Conservation (phyloP, 2,113 vertebrate genomes). For the Tachuris rubrigastra region DNA sequence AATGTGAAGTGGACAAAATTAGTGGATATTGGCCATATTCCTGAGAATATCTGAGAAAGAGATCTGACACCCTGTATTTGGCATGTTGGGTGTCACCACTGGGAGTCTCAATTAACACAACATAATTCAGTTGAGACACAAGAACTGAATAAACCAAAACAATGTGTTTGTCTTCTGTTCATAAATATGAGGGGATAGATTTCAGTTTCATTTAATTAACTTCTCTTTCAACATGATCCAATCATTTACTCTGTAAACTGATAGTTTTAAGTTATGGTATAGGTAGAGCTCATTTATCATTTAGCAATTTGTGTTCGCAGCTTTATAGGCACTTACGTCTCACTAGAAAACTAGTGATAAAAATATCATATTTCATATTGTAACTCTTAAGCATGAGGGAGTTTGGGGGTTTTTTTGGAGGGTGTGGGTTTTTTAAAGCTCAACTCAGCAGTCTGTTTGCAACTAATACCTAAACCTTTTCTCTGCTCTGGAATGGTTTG, state of each 20-base stretch:
- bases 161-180: not conserved
- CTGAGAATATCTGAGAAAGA: not conserved
- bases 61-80: too few species aligned
- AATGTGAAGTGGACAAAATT: not conserved
- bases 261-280: not conserved
- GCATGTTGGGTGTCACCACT: not conserved
- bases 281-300: not conserved
- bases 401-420: not conserved
- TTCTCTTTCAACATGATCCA: not conserved
- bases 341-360: not conserved
- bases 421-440: not conserved
- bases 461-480: not conserved
- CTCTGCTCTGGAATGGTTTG: not conserved
- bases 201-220: not conserved
- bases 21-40: not conserved
- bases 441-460: not conserved
- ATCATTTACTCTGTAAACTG: not conserved
- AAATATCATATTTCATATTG: not conserved
- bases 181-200: not conserved
- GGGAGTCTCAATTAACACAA: not conserved
- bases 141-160: not conserved
- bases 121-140: not conserved
- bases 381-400: not conserved
- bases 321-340: not conserved
- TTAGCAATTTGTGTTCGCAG: not conserved